Base-by-base conservation (phyloP, 30 jellyfish, hydroid and myxozoan species). In the Turritopsis dohrnii region DNA sequence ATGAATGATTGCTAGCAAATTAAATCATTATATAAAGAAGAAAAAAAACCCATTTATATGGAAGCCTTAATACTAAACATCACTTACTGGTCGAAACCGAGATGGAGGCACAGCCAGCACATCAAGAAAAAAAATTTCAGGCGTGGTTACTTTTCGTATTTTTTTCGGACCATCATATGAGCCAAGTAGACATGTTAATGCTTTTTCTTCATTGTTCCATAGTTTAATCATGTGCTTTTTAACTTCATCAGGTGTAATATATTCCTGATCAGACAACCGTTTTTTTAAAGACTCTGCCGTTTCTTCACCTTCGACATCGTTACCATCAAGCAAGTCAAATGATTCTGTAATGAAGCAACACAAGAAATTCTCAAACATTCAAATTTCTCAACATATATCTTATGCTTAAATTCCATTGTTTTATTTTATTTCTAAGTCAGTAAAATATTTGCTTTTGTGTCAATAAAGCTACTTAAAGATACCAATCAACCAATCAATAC, bases 51-150 rank as follows among this genome's bases (percentile, higher is more conserved):
- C 13, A 16, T n/a, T 16, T 18, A 3, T n/a, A 74, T 7, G 23
- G 65, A 21, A n/a, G 71, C 16, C 60, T 41, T 41, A 3, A 41
- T 41, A 41, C n/a, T n/a, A n/a, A n/a, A 17, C 18, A 23, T 28
- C 41, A 81, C 96, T 4, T 85, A 95, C 99, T 54, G 99, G 99
- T 65, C 99, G 73, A 87, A 95, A 95, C 79, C 96, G 84, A 1
- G 97, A 84, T 23, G 99, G 99, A 21, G 97, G 93, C 16, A 95
- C 99, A 53, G 92, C 89, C 27, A 95, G 74, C 9, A 65, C 86
- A 84, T 88, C 96, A 19, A 95, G 76, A 66, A 95, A 95, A 77
- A 95, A 95, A 89, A 89, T 95, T 28, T 95, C 97, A 16, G 93
- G 84, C 0, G 96, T 25, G 28, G 94, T 81, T 54, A 75, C 85